Conservation (phyloP, 2,113 vertebrate species). For the Microcebus ravelobensis region DNA sequence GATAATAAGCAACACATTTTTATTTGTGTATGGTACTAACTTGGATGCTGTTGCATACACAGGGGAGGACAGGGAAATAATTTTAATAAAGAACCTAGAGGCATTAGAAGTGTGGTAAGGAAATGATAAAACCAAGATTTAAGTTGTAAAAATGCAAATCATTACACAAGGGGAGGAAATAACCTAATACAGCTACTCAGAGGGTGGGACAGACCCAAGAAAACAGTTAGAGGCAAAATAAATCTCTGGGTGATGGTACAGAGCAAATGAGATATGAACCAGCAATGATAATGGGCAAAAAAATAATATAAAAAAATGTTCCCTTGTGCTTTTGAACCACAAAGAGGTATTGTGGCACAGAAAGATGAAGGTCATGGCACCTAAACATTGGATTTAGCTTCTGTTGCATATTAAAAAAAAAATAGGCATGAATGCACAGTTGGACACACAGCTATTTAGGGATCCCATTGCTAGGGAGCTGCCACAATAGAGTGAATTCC, state of each 20-base stretch:
- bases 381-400: not conserved
- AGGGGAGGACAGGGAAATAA: slow-evolving; percentile 45
- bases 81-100: slow-evolving; percentile 70
- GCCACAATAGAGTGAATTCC: not conserved
- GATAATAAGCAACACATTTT: slow-evolving; percentile 55
- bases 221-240: slow-evolving; percentile 40
- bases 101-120: slow-evolving; percentile 45
- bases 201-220: slow-evolving; percentile 10
- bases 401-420: not conserved
- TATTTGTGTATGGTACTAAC: slow-evolving; percentile 45
- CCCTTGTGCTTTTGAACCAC: slow-evolving; percentile 36
- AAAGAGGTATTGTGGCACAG: slow-evolving; percentile 29
- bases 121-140: slow-evolving; percentile 66
- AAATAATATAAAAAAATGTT: slow-evolving; percentile 11
- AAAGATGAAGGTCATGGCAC: not conserved
- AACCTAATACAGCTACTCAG: not conserved
- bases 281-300: slow-evolving; percentile 15
- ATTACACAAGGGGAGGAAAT: slow-evolving; percentile 47
- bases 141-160: slow-evolving; percentile 72
- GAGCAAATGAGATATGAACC: not conserved
- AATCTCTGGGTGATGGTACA: slow-evolving; percentile 32
- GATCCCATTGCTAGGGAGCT: not conserved
- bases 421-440: not conserved
- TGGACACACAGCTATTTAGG: not conserved
- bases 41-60: slow-evolving; percentile 17